Percentiles rank a stretch among this genome's conserved stretches.
These are phyloP conservation scores for Trimorus sp. DNA, from an alignment of 2,888 invertebrate genomes.

Conservation along the genomic window DNA sequence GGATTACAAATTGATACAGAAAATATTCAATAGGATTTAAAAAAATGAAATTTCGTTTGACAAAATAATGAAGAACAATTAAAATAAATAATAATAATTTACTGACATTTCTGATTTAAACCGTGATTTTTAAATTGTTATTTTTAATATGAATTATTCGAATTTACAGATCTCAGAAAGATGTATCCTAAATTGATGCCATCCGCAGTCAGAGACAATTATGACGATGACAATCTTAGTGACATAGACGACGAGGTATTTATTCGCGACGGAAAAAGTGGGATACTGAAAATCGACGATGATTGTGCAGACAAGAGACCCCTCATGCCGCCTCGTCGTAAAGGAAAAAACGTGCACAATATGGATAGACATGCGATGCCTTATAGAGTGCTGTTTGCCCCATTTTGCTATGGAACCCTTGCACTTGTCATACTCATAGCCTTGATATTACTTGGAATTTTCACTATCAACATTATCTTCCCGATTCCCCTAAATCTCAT, in stretches of 20 bases:
- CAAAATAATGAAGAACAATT: no score
- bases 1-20: no score
- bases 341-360: conserved; percentile 82
- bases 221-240: conserved; percentile 88
- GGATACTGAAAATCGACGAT: conserved; percentile 84
- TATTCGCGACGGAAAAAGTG: conserved; percentile 87
- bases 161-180: neutral
- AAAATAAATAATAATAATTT: no score
- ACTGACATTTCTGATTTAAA: no score
- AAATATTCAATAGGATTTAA: no score
- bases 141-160: no score
- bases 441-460: conserved; percentile 85
- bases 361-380: conserved; percentile 83
- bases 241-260: conserved; percentile 91
- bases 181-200: conserved; percentile 84
- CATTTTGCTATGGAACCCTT: conserved; percentile 86
- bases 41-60: no score
- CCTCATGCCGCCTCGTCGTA: conserved; percentile 88
- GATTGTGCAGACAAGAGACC: conserved; percentile 88
- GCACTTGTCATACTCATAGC: conserved; percentile 84
- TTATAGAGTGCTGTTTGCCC: conserved; percentile 85
- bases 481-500: conserved; percentile 85
- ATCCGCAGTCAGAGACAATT: conserved; percentile 86
- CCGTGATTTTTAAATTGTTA: no score
- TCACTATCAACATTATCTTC: conserved; percentile 85